phyloP scores from a whole-genome alignment of 1,140 invertebrate species.

The Capitella teleta region DNA sequence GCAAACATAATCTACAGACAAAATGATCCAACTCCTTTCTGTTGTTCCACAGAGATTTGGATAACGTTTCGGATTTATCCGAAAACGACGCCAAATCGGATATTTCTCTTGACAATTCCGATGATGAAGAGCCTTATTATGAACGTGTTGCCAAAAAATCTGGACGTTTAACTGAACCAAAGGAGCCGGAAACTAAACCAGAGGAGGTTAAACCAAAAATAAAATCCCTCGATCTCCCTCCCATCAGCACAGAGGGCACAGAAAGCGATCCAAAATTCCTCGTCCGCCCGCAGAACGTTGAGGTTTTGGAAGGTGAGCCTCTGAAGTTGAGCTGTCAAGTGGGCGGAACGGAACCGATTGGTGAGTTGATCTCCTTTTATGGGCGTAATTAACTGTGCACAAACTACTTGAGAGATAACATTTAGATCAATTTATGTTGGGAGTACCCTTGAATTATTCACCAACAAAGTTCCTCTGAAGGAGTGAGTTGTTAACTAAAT shows the following conservation, averaged over 20 bases:
- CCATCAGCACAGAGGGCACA: neutral
- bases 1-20: neutral
- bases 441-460: too few species aligned
- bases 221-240: too few species aligned
- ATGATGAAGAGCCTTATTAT: slow-evolving; percentile 13
- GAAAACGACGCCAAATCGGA: slow-evolving; percentile 18
- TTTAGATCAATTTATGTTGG: too few species aligned
- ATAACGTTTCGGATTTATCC: slow-evolving; percentile 31
- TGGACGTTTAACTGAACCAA: neutral
- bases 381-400: too few species aligned
- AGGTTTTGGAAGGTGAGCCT: slow-evolving; percentile 27
- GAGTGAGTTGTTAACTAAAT: too few species aligned
- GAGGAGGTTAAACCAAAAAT: too few species aligned
- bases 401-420: too few species aligned
- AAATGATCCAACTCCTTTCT: too few species aligned
- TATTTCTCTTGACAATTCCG: neutral
- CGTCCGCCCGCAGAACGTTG: slow-evolving; percentile 15
- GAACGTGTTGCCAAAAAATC: slow-evolving; percentile 10
- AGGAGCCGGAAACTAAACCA: too few species aligned
- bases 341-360: slow-evolving; percentile 24
- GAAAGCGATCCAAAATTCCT: slow-evolving; percentile 4
- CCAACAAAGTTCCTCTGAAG: too few species aligned
- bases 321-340: slow-evolving; percentile 27
- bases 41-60: slow-evolving; percentile 33
- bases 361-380: slow-evolving; percentile 23